Evolutionary conservation across 2,888 invertebrate species (phyloP), one percentile per base, ranked within the genome.

Genomic region (Acanthosepion lycidas): DNA sequence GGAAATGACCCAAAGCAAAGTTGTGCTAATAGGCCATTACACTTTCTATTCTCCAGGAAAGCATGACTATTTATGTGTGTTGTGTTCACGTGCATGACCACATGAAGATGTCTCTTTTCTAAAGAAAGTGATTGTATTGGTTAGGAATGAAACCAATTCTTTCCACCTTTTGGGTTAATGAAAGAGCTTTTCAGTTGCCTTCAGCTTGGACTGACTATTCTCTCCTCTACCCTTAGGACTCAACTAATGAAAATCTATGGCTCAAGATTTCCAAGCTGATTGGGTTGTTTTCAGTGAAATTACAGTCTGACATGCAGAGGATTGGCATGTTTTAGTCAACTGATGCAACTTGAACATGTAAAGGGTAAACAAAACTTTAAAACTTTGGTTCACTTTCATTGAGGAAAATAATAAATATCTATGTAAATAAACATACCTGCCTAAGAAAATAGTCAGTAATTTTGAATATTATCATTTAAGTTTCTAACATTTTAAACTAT

Each of bases 201-300:
- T 12, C 78, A 78, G 18, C 78, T 78, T 59, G n/a, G 78, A 12
- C 78, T n/a, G n/a, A 15, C n/a, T 78, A n/a, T 78, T n/a, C 78
- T 78, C 28, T 2, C n/a, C 18, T 78, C n/a, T 15, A 15, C n/a
- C 28, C 78, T 78, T 78, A 9, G 6, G 9, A 9, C n/a, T 12
- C 78, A 78, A 78, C n/a, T 78, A 78, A 78, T 78, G 78, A n/a
- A 78, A 78, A 78, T n/a, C 78, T 78, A 78, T 78, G 78, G 78
- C 78, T 78, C n/a, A 78, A n/a, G 78, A 8, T 18, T 78, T 78
- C n/a, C 78, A 78, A 78, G 55, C 3, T 59, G 23, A 20, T 59
- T 59, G 23, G 55, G 2, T 59, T 59, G 20, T 59, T 59, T 59
- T 20, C 23, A 23, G n/a, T 78, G n/a, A n/a, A n/a, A 78, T n/a